Percentiles rank a stretch among this genome's conserved stretches.
phyloP scores from a whole-genome alignment of 1,140 invertebrate genomes.

The Eciton burchellii region DNA sequence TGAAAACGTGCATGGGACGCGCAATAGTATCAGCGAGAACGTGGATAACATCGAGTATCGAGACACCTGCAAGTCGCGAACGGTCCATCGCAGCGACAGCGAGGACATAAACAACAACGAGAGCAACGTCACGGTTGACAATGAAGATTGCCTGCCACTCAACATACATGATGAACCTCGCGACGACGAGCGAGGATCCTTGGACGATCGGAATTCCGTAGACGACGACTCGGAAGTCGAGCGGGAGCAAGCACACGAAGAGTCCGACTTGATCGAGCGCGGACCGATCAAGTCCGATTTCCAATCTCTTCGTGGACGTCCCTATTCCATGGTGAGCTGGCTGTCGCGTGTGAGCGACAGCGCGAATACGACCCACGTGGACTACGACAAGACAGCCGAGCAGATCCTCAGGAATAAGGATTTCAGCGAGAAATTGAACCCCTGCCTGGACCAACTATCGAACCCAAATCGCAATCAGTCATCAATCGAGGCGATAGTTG shows the following conservation, averaged over 20 bases:
- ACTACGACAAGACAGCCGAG: slow-evolving; percentile 71
- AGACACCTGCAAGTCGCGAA: neutral
- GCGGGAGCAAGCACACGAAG: neutral
- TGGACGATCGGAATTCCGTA: slow-evolving; percentile 13
- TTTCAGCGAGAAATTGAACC: slow-evolving; percentile 71
- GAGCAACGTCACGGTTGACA: neutral
- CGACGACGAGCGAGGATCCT: neutral
- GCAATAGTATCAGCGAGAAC: slow-evolving; percentile 1
- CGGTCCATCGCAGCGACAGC: neutral
- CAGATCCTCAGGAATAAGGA: slow-evolving; percentile 72
- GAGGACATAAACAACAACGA: slow-evolving; percentile 50
- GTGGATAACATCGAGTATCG: neutral
- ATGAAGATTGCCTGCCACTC: neutral
- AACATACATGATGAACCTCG: slow-evolving; percentile 16
- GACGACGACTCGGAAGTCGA: neutral
- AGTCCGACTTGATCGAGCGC: slow-evolving; percentile 66
- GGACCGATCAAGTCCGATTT: slow-evolving; percentile 70
- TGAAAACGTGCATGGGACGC: slow-evolving; percentile 7
- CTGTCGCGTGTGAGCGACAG: neutral
- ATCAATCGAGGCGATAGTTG: neutral
- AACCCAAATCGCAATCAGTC: slow-evolving; percentile 23
- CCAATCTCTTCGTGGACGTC: slow-evolving; percentile 55
- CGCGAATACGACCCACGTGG: neutral
- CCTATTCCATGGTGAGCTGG: slow-evolving; percentile 64
- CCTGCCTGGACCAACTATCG: slow-evolving; percentile 70